Evolutionary conservation across 2,113 vertebrate genomes (phyloP), one percentile per base, ranked within the genome.

Genomic region (Paedocypris sp.): DNA sequence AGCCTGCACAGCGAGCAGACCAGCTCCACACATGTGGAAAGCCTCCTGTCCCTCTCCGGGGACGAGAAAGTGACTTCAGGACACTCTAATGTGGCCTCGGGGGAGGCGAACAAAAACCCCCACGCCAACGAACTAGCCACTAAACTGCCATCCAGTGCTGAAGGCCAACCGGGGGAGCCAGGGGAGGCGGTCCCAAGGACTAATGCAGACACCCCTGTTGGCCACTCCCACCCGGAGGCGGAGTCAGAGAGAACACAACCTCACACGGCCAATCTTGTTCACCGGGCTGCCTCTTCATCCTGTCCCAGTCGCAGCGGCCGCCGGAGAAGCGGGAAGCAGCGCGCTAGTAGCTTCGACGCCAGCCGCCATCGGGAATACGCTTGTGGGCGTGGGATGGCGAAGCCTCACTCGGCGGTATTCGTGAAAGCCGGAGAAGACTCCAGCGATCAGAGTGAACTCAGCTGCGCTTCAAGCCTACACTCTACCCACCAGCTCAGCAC

Each of bases 331-430:
- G 88, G 90, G 23, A 97, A 97, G 80, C 97, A 97, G 67, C 88
- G 95, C 31, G 95, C 95, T 18, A 98, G 93, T 80, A 98, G 95
- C 74, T 97, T 98, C 29, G 95, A 98, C 22, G 87, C 91, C n/a
- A 92, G 91, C 69, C 90, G 91, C 36, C 94, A 91, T 65, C 86
- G 90, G 75, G 95, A 97, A 79, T 92, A 90, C 33, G 76, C 90
- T 64, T 87, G 87, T 6, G 75, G 90, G 66, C 86, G 91, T 43
- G 84, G 88, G 3, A 77, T 89, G 64, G 86, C 91, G 69, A 95
- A 96, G 80, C 93, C 92, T 43, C 90, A 87, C 56, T 92, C 90
- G 56, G 86, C 91, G 38, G 80, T 89, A 12, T 94, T 94, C 63
- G 85, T 88, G 69, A 67, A 61, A 18, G 62, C 43, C 1, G 92